Evolutionary conservation across 2,797 vertebrate species (phyloP).

Genomic region (Dermochelys coriacea): DNA sequence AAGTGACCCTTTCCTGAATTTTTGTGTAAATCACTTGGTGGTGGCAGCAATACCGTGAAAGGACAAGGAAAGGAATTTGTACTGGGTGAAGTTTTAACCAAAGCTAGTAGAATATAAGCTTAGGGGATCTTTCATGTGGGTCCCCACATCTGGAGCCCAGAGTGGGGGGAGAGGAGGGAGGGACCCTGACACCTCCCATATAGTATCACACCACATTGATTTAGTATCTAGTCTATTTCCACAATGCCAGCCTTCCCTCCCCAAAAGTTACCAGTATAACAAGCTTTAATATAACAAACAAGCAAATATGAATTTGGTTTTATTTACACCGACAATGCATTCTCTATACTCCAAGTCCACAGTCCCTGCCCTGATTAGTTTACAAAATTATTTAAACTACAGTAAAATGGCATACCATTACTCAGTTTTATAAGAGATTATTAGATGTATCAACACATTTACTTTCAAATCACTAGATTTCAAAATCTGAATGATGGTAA

Average conservation of each 20-base stretch:
- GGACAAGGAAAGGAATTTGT: too few relatives aligned
- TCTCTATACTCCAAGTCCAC: neutral
- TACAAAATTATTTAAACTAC: neutral
- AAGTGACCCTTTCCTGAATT: too few relatives aligned
- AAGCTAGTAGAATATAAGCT: too few relatives aligned
- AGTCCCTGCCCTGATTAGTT: neutral
- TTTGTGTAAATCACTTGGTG: too few relatives aligned
- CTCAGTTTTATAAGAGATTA: neutral
- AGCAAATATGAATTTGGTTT: neutral
- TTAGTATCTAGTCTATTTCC: neutral
- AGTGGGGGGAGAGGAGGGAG: too few relatives aligned
- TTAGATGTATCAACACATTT: neutral
- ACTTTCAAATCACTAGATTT: neutral
- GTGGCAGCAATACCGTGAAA: too few relatives aligned
- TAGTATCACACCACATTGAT: neutral
- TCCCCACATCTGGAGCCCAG: too few relatives aligned
- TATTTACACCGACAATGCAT: neutral
- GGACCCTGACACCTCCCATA: neutral
- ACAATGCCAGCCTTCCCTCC: neutral
- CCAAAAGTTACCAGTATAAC: neutral
- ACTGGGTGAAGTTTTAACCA: too few relatives aligned
- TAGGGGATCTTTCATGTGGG: too few relatives aligned
- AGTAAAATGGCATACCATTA: neutral
- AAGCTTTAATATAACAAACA: fast-evolving
- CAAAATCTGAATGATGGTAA: neutral